A percentile compares a stretch with the other conserved stretches of the same genome.
These are phyloP conservation scores for Sturnira hondurensis DNA, from an alignment of 2,113 vertebrate genomes.

Conservation along the genomic window DNA sequence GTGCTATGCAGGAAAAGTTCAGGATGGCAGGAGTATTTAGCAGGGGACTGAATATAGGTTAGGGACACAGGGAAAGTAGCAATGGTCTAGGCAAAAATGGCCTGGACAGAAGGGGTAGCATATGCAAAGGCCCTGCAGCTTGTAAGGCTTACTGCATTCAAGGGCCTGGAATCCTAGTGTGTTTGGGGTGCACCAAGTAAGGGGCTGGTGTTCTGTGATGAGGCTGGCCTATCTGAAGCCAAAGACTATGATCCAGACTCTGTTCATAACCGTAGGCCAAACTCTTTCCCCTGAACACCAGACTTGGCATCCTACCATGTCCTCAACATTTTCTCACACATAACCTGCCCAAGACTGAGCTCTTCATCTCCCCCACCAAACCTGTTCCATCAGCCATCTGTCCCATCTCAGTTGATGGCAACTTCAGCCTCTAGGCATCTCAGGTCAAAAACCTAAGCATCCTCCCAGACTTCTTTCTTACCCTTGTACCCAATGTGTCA, in stretches of 20 bases:
- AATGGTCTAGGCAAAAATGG: neutral
- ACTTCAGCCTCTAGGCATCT: neutral
- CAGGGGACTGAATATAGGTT: neutral
- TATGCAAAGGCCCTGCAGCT: neutral
- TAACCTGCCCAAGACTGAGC: neutral
- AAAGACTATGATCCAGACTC: neutral
- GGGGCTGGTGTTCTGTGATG: neutral
- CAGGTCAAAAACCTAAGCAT: neutral
- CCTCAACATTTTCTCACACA: neutral
- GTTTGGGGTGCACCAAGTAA: neutral
- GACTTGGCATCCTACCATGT: neutral
- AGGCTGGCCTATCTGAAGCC: neutral
- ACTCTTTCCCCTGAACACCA: neutral
- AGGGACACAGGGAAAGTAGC: neutral
- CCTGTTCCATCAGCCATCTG: neutral
- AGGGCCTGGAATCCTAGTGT: neutral
- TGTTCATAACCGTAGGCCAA: neutral
- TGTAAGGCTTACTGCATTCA: neutral
- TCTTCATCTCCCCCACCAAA: neutral
- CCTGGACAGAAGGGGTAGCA: neutral
- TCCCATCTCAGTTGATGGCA: neutral
- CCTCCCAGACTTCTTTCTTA: neutral
- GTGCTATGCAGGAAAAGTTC: neutral
- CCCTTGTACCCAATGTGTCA: neutral
- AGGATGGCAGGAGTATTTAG: neutral